A percentile compares a stretch with the other conserved stretches of the same genome.
Conservation (phyloP, 2,888 invertebrate genomes). For the Pollenia angustigena region DNA sequence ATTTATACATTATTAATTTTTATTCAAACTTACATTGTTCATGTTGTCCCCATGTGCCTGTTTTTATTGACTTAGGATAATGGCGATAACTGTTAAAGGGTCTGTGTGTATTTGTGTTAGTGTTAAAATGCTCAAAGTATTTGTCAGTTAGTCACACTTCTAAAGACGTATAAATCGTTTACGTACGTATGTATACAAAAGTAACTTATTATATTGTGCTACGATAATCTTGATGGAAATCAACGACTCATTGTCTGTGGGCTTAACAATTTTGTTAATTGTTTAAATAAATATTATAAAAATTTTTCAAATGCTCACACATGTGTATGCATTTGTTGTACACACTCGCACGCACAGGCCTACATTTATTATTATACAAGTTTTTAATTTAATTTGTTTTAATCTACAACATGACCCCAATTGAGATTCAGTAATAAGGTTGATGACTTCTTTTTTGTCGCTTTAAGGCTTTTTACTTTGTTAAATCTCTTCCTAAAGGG, state of each 20-base stretch:
- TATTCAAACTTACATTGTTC: not conserved
- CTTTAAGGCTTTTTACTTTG: not conserved
- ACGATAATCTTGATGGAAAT: slow-evolving; percentile 14
- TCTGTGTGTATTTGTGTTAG: slow-evolving; percentile 15
- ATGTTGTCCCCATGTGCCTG: slow-evolving; percentile 8
- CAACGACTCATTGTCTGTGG: slow-evolving; percentile 24
- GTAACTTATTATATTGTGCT: slow-evolving; percentile 27
- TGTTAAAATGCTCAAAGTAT: not conserved
- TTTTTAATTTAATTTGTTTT: slow-evolving; percentile 22
- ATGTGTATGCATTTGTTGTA: not conserved
- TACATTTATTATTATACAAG: slow-evolving; percentile 9
- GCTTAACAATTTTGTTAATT: slow-evolving; percentile 57
- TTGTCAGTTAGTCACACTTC: not conserved
- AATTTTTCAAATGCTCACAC: not conserved
- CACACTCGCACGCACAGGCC: not conserved
- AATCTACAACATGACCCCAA: slow-evolving; percentile 25
- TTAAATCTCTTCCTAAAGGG: not conserved
- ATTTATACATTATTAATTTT: not conserved
- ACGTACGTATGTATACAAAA: not conserved
- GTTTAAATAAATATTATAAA: slow-evolving; percentile 34
- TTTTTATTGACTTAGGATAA: slow-evolving; percentile 52
- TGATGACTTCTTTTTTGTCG: not conserved
- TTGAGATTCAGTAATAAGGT: slow-evolving; percentile 27
- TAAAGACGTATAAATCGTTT: not conserved
- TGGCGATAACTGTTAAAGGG: slow-evolving; percentile 30